phyloP scores from a whole-genome alignment of 2,113 vertebrate genomes.

The Lagopus muta region DNA sequence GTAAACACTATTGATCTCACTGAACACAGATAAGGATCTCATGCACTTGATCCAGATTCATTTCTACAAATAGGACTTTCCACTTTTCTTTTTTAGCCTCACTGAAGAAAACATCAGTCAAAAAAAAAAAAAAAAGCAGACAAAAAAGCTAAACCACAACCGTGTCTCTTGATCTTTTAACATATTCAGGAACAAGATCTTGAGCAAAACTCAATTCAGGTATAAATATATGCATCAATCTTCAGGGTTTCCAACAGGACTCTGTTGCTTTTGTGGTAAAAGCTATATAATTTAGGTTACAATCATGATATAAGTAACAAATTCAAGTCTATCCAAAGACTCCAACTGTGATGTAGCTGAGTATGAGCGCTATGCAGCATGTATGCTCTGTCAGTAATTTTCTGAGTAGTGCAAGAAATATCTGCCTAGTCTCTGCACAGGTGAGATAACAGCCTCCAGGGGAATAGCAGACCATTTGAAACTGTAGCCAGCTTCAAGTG shows the following conservation, averaged over 20 bases:
- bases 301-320: neutral
- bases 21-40: neutral
- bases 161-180: neutral
- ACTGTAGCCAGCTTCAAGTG: neutral
- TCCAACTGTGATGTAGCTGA: accelerated
- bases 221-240: neutral
- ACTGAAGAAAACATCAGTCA: neutral
- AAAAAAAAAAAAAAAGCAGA: neutral
- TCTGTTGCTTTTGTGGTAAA: neutral
- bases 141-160: neutral
- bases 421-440: neutral
- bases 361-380: neutral
- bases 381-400: neutral
- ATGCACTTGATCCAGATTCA: neutral
- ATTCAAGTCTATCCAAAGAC: neutral
- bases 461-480: neutral
- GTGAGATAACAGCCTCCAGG: neutral
- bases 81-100: neutral
- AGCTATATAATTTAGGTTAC: neutral
- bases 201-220: neutral
- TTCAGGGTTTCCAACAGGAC: neutral
- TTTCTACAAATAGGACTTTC: neutral
- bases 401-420: neutral
- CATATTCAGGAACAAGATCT: neutral
- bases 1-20: neutral